These are phyloP conservation scores for Colletes gigas DNA, from an alignment of 1,140 invertebrate species.

Conservation along the genomic window DNA sequence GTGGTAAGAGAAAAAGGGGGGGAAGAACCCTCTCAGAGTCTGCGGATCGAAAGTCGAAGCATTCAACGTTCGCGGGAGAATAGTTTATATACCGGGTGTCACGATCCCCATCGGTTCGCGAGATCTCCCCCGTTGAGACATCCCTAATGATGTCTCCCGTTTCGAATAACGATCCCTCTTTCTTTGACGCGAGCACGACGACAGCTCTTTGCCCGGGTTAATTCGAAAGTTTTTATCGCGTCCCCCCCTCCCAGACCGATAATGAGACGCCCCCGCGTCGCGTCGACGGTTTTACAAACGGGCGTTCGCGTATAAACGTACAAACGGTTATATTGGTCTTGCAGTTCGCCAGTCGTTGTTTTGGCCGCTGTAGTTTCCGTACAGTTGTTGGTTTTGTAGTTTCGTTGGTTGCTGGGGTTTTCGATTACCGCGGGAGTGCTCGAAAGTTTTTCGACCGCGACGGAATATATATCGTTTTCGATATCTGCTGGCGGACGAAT, in stretches of 20 bases:
- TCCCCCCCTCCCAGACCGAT: no score
- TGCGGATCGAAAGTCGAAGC: background rate
- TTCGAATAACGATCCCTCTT: constrained; percentile 28
- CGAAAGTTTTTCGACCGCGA: no score
- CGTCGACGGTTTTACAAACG: constrained; percentile 26
- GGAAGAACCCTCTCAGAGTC: background rate
- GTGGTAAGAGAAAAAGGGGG: background rate
- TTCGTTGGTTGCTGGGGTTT: no score
- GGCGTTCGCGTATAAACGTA: background rate
- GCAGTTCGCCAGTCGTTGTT: no score
- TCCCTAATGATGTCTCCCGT: constrained; percentile 25
- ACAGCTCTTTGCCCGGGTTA: constrained; percentile 24
- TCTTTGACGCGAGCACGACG: constrained; percentile 6
- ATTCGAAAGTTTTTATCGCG: constrained; percentile 30
- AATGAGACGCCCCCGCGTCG: constrained; percentile 16
- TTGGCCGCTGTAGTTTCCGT: no score
- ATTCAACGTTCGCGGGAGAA: background rate
- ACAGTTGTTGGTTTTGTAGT: no score
- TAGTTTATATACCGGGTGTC: background rate
- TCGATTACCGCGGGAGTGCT: no score
- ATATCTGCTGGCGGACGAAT: no score
- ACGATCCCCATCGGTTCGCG: background rate
- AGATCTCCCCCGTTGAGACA: constrained; percentile 1
- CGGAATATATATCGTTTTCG: no score
- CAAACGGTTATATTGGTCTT: no score